Percentiles rank a stretch among this genome's conserved stretches.
These are phyloP conservation scores for Callyntrura sp. DNA, from an alignment of 2,888 invertebrate genomes.

Conservation along the genomic window DNA sequence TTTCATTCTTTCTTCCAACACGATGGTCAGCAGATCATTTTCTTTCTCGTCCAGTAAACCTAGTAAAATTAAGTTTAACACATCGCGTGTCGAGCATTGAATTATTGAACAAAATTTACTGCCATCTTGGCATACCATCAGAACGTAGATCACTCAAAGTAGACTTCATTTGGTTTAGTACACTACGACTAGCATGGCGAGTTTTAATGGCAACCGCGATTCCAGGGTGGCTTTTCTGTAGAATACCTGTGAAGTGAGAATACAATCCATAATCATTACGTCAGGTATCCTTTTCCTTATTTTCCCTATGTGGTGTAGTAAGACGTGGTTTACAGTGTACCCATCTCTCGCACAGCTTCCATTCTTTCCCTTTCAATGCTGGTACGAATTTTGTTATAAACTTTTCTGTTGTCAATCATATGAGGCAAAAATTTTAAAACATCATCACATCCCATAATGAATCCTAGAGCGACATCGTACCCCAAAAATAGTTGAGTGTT, in stretches of 20 bases:
- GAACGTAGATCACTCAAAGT: slow-evolving; percentile 87
- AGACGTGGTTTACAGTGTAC: slow-evolving; percentile 80
- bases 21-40: slow-evolving; percentile 86
- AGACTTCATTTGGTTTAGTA: slow-evolving; percentile 88
- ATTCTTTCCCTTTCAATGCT: slow-evolving; percentile 85
- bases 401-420: slow-evolving; percentile 85
- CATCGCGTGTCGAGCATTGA: not conserved
- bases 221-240: slow-evolving; percentile 88
- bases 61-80: slow-evolving; percentile 73
- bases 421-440: slow-evolving; percentile 87
- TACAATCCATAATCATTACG: too few species aligned
- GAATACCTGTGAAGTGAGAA: slow-evolving; percentile 83
- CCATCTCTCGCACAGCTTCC: slow-evolving; percentile 87
- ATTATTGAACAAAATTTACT: too few species aligned
- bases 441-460: slow-evolving; percentile 88
- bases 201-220: slow-evolving; percentile 90
- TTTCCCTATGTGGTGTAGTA: too few species aligned
- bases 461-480: slow-evolving; percentile 89
- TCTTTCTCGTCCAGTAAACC: slow-evolving; percentile 89
- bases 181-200: slow-evolving; percentile 88
- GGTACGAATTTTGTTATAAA: slow-evolving; percentile 84
- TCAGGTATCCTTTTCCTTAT: too few species aligned
- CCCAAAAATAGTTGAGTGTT: slow-evolving; percentile 88
- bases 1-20: slow-evolving; percentile 88
- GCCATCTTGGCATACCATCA: slow-evolving; percentile 85